Base-by-base conservation (phyloP, 1,140 invertebrate species). In the Brachionus paranguensis region DNA sequence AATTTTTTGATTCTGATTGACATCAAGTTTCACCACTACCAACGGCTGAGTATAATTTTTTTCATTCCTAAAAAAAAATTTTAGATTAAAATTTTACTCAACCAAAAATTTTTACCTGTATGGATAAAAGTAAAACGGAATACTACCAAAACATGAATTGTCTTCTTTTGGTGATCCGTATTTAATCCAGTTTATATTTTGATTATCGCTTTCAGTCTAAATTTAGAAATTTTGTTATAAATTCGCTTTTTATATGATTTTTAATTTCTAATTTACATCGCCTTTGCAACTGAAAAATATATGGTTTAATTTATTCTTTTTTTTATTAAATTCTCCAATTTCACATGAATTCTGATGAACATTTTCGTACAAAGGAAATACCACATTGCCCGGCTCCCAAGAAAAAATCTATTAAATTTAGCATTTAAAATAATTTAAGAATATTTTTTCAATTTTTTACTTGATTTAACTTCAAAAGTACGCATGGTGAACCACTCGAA, bases 71-170 rank as follows among this genome's bases (percentile, higher is more conserved):
- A 76, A 20, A 50, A 76, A 24, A 14, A 76, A 33, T 47, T n/a
- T 17, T 10, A 43, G 6, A 74, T n/a, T 45, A 17, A 20, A 74
- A n/a, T 6, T 45, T 74, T 0, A 20, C 7, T 45, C 24, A 43
- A 47, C 37, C 8, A 43, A 43, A 43, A 20, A 72, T 41, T 45
- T 27, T 29, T 53, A 50, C 72, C 11, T 76, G 12, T 50, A 76
- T 47, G 45, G 72, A 50, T 76, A 53, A 12, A 50, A 76, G 47
- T 76, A 50, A 50, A 50, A 76, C 3, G 72, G 72, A 76, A 76
- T 37, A 6, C 20, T 20, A 14, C 43, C 72, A 76, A 50, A 76
- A 3, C 45, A 76, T 27, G 43, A 45, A 50, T 50, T 76, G 7
- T 14, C 43, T 5, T 47, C 72, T 5, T 47, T 50, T 6, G 20